These are phyloP conservation scores for Charadrius vociferus DNA, from an alignment of 2,113 vertebrate species.

Conservation along the genomic window DNA sequence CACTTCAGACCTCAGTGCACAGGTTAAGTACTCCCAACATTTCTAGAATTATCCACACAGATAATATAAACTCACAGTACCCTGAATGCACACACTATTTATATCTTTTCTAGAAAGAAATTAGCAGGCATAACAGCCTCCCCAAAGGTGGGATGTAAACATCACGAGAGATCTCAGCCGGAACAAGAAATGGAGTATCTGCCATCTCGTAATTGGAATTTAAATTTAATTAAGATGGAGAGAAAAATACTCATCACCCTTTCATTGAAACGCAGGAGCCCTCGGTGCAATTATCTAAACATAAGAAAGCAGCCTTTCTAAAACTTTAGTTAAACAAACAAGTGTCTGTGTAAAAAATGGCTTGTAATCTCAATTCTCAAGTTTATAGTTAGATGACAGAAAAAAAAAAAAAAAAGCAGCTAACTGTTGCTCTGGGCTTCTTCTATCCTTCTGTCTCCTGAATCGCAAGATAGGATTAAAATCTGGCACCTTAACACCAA, in stretches of 20 bases:
- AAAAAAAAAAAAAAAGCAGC: background rate
- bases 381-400: background rate
- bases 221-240: slow-evolving; percentile 31
- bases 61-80: background rate
- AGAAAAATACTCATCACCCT: background rate
- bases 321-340: background rate
- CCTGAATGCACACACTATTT: background rate
- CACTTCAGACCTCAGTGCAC: background rate
- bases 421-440: background rate
- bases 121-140: background rate
- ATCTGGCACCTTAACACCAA: background rate
- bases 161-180: background rate
- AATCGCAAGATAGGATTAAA: background rate
- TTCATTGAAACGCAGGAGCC: background rate
- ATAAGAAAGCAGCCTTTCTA: background rate
- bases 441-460: background rate
- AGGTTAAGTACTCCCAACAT: background rate
- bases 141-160: slow-evolving; percentile 5
- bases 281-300: background rate
- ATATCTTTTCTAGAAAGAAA: background rate
- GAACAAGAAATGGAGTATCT: slow-evolving; percentile 16
- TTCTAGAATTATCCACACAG: background rate
- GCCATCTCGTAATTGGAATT: background rate
- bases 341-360: background rate
- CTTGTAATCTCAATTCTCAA: background rate